Conservation (phyloP, 2,797 vertebrate species). For the Choloepus didactylus region DNA sequence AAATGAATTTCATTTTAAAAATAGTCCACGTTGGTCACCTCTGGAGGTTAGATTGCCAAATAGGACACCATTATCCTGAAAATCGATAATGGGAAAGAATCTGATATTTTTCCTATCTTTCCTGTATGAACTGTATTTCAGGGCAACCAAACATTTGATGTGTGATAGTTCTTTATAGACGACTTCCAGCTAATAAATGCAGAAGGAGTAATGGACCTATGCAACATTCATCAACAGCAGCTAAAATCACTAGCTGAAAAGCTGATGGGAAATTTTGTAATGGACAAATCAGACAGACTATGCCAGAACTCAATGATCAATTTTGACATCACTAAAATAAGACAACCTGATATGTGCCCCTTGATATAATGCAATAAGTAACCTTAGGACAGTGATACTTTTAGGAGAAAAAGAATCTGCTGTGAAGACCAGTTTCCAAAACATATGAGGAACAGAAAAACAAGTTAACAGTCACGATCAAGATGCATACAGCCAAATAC, state of each 20-base stretch:
- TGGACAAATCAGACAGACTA: not conserved
- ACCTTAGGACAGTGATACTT: not conserved
- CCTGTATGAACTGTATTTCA: not conserved
- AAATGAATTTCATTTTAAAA: not conserved
- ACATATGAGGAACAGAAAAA: not conserved
- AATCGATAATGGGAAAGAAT: not conserved
- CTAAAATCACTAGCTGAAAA: not conserved
- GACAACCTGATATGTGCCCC: not conserved
- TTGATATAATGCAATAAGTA: not conserved
- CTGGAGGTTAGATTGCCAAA: not conserved
- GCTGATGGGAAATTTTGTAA: not conserved
- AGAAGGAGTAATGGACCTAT: not conserved
- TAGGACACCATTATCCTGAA: not conserved
- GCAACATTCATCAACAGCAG: no score
- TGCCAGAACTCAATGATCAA: not conserved
- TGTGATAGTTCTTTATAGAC: not conserved
- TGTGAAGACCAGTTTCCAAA: not conserved
- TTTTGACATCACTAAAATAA: not conserved
- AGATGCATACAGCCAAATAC: not conserved
- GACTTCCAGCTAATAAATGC: slow-evolving; percentile 25
- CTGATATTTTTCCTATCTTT: not conserved
- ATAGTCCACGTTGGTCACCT: not conserved
- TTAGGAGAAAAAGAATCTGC: no score
- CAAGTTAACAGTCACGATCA: not conserved
- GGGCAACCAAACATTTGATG: not conserved